Evolutionary conservation across 2,113 vertebrate species (phyloP).

Genomic region (Seriola rivoliana): DNA sequence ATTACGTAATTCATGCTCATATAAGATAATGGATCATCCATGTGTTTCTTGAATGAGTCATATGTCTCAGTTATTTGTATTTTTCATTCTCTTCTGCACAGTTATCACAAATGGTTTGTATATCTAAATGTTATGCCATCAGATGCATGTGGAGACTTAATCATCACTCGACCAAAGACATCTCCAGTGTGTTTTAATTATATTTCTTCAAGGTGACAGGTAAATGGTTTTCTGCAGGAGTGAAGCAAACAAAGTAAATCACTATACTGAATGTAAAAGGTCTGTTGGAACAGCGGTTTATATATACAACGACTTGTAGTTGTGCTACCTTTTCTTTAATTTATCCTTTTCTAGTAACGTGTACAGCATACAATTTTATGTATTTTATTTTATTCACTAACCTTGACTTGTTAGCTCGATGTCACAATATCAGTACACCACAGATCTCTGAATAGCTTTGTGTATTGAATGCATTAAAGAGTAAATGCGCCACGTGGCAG

Average conservation of each 20-base stretch:
- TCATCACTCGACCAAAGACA: slow-evolving; percentile 15
- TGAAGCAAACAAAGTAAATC: not conserved
- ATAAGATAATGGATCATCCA: slow-evolving; percentile 50
- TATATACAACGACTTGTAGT: not conserved
- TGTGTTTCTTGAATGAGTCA: slow-evolving; percentile 55
- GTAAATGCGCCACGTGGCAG: slow-evolving; percentile 25
- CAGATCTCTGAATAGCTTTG: not conserved
- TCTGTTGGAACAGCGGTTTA: not conserved
- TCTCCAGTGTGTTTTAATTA: slow-evolving; percentile 36
- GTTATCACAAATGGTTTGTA: not conserved
- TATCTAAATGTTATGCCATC: not conserved
- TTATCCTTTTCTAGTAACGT: not conserved
- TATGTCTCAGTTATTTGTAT: slow-evolving; percentile 37
- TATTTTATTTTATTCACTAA: not conserved
- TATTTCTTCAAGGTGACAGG: slow-evolving; percentile 12
- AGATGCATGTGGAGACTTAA: not conserved
- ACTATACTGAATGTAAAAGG: not conserved
- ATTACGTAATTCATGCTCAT: slow-evolving; percentile 72
- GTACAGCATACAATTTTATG: no score
- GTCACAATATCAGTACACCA: not conserved
- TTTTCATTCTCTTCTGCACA: slow-evolving; percentile 11
- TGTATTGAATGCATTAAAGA: slow-evolving; percentile 4
- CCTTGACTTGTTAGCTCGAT: not conserved
- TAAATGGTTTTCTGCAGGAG: not conserved
- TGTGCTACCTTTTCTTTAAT: not conserved